Percentiles rank a stretch among this genome's conserved stretches.
Evolutionary conservation across 2,113 vertebrate genomes (phyloP).

Genomic region (Neogobius melanostomus): DNA sequence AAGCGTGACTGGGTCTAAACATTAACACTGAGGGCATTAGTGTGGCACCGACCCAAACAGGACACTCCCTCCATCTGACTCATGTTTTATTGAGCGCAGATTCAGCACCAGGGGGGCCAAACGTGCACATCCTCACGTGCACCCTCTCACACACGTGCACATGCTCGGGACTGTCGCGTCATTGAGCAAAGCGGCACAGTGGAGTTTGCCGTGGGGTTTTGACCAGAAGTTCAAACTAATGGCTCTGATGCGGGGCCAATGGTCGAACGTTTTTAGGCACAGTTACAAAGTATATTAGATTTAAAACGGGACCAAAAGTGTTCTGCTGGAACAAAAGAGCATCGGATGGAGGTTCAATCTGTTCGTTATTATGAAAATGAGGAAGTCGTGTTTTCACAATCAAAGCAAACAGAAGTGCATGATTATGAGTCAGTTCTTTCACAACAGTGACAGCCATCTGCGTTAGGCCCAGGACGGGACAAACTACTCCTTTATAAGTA

Average conservation of each 20-base stretch:
- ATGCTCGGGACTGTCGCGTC: not conserved
- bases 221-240: not conserved
- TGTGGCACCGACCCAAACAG: not conserved
- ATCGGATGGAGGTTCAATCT: not conserved
- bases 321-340: not conserved
- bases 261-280: no score
- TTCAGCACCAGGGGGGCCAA: not conserved
- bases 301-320: no score
- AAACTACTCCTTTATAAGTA: no score
- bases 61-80: not conserved
- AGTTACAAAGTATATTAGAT: no score
- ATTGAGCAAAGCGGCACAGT: not conserved
- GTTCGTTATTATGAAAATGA: not conserved
- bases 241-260: no score
- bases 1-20: not conserved
- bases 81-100: not conserved
- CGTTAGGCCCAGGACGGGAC: no score
- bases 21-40: not conserved
- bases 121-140: not conserved
- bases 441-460: not conserved
- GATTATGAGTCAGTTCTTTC: constrained; percentile 2
- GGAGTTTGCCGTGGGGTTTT: no score
- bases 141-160: not conserved
- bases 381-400: not conserved
- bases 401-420: not conserved